phyloP scores from a whole-genome alignment of 2,888 invertebrate genomes.

The Chouioia cunea region DNA sequence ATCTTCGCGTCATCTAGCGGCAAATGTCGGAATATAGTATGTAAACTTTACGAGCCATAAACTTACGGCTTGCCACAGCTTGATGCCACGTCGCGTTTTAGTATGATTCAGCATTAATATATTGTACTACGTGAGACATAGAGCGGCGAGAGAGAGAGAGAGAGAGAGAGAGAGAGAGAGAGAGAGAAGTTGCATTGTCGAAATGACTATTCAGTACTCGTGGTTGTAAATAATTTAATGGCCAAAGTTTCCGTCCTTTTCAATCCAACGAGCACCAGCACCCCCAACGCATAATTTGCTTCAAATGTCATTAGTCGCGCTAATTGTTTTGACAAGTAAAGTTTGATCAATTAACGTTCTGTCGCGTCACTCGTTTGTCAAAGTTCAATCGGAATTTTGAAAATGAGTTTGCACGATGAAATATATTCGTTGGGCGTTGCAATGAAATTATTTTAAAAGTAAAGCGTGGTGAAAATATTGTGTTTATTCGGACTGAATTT shows the following conservation, averaged over 20 bases:
- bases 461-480: no score
- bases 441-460: no score
- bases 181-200: slow-evolving; percentile 31
- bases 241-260: slow-evolving; percentile 27
- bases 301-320: background rate
- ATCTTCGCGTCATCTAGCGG: background rate
- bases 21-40: background rate
- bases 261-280: background rate
- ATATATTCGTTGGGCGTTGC: no score
- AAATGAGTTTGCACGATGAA: no score
- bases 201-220: slow-evolving; percentile 33
- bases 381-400: no score
- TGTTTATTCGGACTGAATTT: no score
- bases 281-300: slow-evolving; percentile 8
- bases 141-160: no score
- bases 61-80: slow-evolving; percentile 17
- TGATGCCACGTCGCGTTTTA: slow-evolving; percentile 25
- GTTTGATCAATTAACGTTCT: no score
- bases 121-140: slow-evolving; percentile 11
- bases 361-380: no score
- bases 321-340: no score
- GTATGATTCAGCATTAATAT: slow-evolving; percentile 35
- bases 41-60: slow-evolving; percentile 32
- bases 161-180: no score
- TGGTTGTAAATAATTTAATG: slow-evolving; percentile 40